phyloP scores from a whole-genome alignment of 2,113 vertebrate species.

The Calyptomena viridis region DNA sequence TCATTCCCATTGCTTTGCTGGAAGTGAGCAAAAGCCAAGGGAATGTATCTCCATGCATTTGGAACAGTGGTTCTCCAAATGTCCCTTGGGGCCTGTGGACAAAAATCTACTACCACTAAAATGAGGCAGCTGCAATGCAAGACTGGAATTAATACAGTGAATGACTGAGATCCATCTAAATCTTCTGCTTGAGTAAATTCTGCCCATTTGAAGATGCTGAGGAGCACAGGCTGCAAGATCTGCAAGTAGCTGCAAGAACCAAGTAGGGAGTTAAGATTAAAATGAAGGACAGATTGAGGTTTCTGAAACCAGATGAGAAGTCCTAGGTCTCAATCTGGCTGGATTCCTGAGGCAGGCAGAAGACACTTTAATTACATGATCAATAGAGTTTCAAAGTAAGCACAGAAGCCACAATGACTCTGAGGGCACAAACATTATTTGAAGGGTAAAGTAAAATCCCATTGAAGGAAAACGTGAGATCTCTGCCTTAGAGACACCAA shows the following conservation, averaged over 20 bases:
- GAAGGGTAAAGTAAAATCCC: constrained; percentile 23
- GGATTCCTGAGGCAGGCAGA: neutral
- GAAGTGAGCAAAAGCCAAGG: neutral
- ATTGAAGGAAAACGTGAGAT: neutral
- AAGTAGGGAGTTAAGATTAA: neutral
- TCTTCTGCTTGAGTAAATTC: neutral
- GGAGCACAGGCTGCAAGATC: neutral
- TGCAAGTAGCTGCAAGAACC: neutral
- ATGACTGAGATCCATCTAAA: neutral
- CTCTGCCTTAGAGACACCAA: neutral
- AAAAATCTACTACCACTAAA: neutral
- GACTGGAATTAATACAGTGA: neutral
- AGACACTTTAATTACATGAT: constrained; percentile 59
- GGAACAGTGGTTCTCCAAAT: neutral
- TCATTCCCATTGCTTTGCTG: neutral
- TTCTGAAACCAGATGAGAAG: constrained; percentile 9
- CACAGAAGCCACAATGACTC: constrained; percentile 34
- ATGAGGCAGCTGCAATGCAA: neutral
- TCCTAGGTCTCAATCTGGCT: neutral
- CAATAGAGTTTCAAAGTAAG: constrained; percentile 53
- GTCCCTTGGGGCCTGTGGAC: neutral
- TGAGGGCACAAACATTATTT: constrained; percentile 39
- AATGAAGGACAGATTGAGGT: neutral
- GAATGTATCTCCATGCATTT: neutral
- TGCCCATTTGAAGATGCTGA: neutral